Base-by-base conservation (phyloP, 2,797 vertebrate species). In the Propithecus deckenii region DNA sequence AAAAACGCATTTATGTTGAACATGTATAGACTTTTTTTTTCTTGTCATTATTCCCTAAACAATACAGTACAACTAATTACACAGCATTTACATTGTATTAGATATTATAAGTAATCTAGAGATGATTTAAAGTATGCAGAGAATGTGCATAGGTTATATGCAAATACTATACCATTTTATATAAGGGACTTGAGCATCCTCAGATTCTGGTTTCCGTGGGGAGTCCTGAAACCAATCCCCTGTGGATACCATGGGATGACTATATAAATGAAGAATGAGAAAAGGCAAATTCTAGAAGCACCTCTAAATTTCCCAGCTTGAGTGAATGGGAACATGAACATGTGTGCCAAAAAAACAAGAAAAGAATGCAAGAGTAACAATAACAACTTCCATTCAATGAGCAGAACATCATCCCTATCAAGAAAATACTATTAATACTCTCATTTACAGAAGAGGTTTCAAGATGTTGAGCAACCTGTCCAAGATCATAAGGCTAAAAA, bases 231-330 rank as follows among this genome's bases (percentile, higher is more conserved):
- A 48, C 71, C 71, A 74, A 17, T 46, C 8, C 41, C 25, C 25
- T 43, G 43, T 28, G 43, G 71, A 46, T 74, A 48, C 17, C 46
- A 28, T 32, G 43, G 72, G 28, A 75, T 15, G 46, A 75, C 72
- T 48, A 43, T 75, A 46, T 75, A 75, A 92, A 28, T 35, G 30
- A 89, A 52, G 10, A 75, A 89, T 48, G 32, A 94, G 20, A 86
- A 92, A 94, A 90, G 38, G 52, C 86, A 92, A 76, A 92, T 65
- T 86, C 52, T 78, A 89, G 69, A 86, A 76, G 14, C 38, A 96
- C 22, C 14, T 94, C 81, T 92, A 83, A 95, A 93, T 84, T 87
- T 90, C 76, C 61, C 23, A 87, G 55, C 57, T 90, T 59, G 23
- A 86, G 8, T 89, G 57, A 76, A 75, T 55, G 67, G 20, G 28